Evolutionary conservation across 1,140 invertebrate genomes (phyloP), one percentile per base, ranked within the genome.

Genomic region (Papilio dardanus): DNA sequence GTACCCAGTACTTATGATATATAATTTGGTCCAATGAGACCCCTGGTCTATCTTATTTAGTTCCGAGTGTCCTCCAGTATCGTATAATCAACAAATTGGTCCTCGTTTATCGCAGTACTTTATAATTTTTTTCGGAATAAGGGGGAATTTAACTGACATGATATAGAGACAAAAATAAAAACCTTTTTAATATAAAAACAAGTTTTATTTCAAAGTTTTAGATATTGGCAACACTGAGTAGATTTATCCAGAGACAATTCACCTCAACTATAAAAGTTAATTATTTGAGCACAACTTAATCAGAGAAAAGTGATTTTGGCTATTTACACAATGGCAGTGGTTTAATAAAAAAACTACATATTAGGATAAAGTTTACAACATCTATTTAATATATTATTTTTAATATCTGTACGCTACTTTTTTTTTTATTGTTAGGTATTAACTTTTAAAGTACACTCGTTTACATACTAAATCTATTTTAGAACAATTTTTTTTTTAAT

Each of bases 351-450:
- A 54, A 54, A 54, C 21, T 54, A 24, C 7, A 12, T n/a, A 24
- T 24, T 46, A 46, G 4, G 24, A 54, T 54, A 54, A 54, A 54
- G 50, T 54, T 28, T 54, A 54, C 21, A 24, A 54, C 12, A 8
- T 24, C 6, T 54, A 40, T 62, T 83, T 87, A 91, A 12, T 21
- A 92, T 77, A 24, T 54, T 24, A 54, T 24, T 19, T 42, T n/a
- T 16, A 16, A 42, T 16, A 42, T n/a, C 40, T 42, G 37, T n/a
- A 6, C n/a, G 16, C 16, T 46, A 46, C 6, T 46, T 46, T 19
- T 7, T 46, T 0, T n/a, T n/a, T n/a, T n/a, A n/a, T n/a, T n/a
- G n/a, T n/a, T n/a, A n/a, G n/a, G n/a, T 46, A 19, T 46, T 46
- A 46, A 46, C 42, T n/a, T 42, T 42, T 37, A 37, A 37, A 37